phyloP scores from a whole-genome alignment of 2,113 vertebrate genomes.

The Bufo gargarizans region DNA sequence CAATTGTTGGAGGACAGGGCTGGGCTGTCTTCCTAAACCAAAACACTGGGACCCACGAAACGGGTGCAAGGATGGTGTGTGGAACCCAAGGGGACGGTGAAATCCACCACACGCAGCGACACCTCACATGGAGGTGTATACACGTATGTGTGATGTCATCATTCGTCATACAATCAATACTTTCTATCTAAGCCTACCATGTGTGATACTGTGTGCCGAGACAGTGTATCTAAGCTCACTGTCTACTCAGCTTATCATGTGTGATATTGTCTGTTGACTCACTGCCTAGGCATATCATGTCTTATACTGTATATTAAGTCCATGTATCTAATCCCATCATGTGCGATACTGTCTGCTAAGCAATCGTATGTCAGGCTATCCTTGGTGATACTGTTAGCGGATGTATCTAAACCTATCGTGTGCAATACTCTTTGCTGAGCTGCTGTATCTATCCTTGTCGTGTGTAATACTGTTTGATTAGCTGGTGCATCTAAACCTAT shows the following conservation, averaged over 20 bases:
- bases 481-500: too few relatives aligned
- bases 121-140: neutral
- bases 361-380: too few relatives aligned
- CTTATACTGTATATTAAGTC: too few relatives aligned
- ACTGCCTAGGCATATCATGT: too few relatives aligned
- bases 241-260: neutral
- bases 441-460: too few relatives aligned
- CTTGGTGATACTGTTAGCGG: too few relatives aligned
- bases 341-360: too few relatives aligned
- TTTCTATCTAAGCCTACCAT: neutral
- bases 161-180: neutral
- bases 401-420: too few relatives aligned
- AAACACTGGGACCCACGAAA: slow-evolving; percentile 36
- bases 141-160: neutral
- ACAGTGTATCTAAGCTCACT: neutral
- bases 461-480: too few relatives aligned
- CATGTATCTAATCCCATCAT: too few relatives aligned
- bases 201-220: neutral
- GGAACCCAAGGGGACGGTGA: neutral
- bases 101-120: neutral
- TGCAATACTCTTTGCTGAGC: too few relatives aligned
- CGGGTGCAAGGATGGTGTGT: neutral
- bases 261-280: neutral
- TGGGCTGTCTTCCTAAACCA: slow-evolving; percentile 54
- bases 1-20: slow-evolving; percentile 67